Percentiles rank a stretch among this genome's conserved stretches.
Evolutionary conservation across 2,888 invertebrate species (phyloP).

Genomic region (Lydus trimaculatus): DNA sequence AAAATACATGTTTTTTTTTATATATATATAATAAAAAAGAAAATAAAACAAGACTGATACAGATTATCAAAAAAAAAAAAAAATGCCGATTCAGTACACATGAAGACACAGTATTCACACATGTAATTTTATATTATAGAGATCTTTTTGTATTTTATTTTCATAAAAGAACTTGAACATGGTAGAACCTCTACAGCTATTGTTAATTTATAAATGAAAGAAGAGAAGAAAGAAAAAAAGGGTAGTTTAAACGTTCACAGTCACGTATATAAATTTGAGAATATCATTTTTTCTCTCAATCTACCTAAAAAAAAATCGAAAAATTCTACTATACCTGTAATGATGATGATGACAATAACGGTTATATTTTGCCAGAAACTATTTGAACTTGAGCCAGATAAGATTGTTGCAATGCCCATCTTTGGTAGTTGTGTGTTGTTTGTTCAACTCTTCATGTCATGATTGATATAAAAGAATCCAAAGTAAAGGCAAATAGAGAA

Average conservation of each 20-base stretch:
- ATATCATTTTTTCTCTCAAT: not conserved
- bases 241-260: conserved; percentile 5
- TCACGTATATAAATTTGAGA: not conserved
- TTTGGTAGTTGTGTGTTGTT: conserved; percentile 28
- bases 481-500: not conserved
- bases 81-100: not conserved
- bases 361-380: not conserved
- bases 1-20: no score
- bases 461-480: not conserved
- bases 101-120: not conserved
- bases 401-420: conserved; percentile 26
- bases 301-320: no score
- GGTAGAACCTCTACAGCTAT: not conserved
- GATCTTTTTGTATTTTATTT: not conserved
- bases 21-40: no score
- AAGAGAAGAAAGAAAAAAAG: no score
- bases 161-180: not conserved
- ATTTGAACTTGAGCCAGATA: conserved; percentile 31
- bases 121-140: not conserved
- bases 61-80: not conserved
- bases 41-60: not conserved
- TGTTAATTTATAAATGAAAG: not conserved
- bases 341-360: not conserved
- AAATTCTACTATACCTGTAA: not conserved
- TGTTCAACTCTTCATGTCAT: conserved; percentile 8